Evolutionary conservation across 2,797 vertebrate genomes (phyloP).

Genomic region (Paratrypauchen microcephalus): DNA sequence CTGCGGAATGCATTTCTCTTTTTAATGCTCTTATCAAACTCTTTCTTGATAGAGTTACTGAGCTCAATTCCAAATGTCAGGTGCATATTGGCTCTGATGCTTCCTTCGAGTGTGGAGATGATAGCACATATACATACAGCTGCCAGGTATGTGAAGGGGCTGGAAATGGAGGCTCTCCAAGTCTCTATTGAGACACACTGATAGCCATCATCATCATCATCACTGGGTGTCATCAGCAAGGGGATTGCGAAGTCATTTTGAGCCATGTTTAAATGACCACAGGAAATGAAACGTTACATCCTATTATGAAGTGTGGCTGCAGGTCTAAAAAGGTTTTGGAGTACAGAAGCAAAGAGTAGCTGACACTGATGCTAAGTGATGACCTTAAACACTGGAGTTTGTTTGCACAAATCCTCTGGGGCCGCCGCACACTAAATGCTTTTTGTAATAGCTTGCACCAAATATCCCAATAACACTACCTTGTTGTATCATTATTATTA

Average conservation of each 20-base stretch:
- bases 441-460: background rate
- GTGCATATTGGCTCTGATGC: constrained; percentile 69
- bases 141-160: constrained; percentile 71
- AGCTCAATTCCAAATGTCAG: constrained; percentile 65
- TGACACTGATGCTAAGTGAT: constrained; percentile 52
- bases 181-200: constrained; percentile 68
- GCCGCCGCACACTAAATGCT: background rate
- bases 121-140: constrained; percentile 75
- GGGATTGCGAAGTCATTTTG: constrained; percentile 72
- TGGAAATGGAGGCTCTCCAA: constrained; percentile 65
- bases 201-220: constrained; percentile 71
- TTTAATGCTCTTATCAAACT: constrained; percentile 63
- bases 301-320: constrained; percentile 56
- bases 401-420: constrained; percentile 54
- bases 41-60: constrained; percentile 50
- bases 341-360: constrained; percentile 53
- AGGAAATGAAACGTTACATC: constrained; percentile 66
- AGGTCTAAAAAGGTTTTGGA: constrained; percentile 43
- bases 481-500: background rate
- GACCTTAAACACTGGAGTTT: constrained; percentile 69
- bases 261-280: constrained; percentile 72
- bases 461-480: background rate
- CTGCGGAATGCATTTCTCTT: constrained; percentile 59
- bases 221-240: constrained; percentile 62
- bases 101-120: constrained; percentile 65